These are phyloP conservation scores for Caracal caracal DNA, from an alignment of 2,113 vertebrate genomes.

Conservation along the genomic window DNA sequence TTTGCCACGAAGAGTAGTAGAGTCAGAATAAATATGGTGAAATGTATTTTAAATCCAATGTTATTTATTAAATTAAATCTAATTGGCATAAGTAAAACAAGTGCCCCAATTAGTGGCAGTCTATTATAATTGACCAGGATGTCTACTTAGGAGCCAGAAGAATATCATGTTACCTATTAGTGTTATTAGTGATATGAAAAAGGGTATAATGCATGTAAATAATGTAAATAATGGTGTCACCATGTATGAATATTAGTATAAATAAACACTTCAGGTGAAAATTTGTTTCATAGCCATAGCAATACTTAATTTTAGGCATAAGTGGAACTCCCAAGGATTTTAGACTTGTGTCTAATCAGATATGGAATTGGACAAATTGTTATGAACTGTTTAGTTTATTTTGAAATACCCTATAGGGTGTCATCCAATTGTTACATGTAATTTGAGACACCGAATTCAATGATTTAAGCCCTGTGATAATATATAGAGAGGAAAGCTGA, in stretches of 20 bases:
- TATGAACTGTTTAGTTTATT: slow-evolving; percentile 27
- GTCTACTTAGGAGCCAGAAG: not conserved
- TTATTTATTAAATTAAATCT: slow-evolving; percentile 30
- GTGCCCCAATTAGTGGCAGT: not conserved
- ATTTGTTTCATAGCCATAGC: not conserved
- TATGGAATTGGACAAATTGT: not conserved
- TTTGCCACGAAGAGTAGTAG: not conserved
- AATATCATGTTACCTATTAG: not conserved
- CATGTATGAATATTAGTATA: not conserved
- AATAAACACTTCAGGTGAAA: not conserved
- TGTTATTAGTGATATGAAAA: not conserved
- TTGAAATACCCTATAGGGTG: not conserved
- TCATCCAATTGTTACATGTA: not conserved
- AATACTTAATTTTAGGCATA: slow-evolving; percentile 8
- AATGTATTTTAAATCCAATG: slow-evolving; percentile 25
- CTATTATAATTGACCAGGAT: not conserved
- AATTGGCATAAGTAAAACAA: not conserved
- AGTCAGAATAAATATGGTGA: not conserved
- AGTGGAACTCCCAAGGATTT: not conserved
- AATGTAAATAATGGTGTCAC: not conserved
- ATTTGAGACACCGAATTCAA: slow-evolving; percentile 43
- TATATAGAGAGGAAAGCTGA: not conserved
- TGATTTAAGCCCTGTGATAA: not conserved
- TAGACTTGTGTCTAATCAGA: not conserved
- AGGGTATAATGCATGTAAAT: not conserved